Base-by-base conservation (phyloP, 1,140 invertebrate genomes). In the Rhyzopertha dominica region DNA sequence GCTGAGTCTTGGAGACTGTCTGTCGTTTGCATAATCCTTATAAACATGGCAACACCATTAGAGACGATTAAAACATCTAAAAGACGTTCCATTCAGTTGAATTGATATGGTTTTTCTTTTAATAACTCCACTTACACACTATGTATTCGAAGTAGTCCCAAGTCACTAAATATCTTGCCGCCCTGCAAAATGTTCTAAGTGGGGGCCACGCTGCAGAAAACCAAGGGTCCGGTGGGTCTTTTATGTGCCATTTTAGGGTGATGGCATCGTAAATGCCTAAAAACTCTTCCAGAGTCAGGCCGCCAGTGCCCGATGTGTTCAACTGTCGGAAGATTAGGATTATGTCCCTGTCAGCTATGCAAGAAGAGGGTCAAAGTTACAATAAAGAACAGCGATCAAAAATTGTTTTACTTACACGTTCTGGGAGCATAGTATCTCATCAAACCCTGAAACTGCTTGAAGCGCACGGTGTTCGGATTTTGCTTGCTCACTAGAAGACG, bases 251-350 rank as follows among this genome's bases (percentile, higher is more conserved):
- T 42, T 78, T 75, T 19, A 92, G 70, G 41, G 78, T 78, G 23
- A 75, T 71, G 8, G 78, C 75, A 56, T 91, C 85, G 65, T 88
- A 94, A 37, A 93, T 71, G 30, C 77, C 75, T 28, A 83, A 77
- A 67, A 93, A 92, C 69, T 92, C 88, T 26, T 83, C 76, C 34
- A 80, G 66, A 30, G 72, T 80, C 5, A 93, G 63, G 3, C 68
- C 68, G 2, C 86, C 85, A 22, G 68, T 76, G 12, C 74, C 75
- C 4, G 80, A 80, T 16, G 69, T 66, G 62, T 91, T 89, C 55
- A 92, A 69, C 48, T 85, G 78, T 62, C 84, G 83, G 71, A 89
- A 94, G 71, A 85, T 84, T 43, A 94, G 69, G 51, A 90, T 79
- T 13, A 85, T 76, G 63, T 93, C 88, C 57, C 78, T 68, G n/a